phyloP scores from a whole-genome alignment of 1,140 invertebrate species.

The Drosophila parabipectinata region DNA sequence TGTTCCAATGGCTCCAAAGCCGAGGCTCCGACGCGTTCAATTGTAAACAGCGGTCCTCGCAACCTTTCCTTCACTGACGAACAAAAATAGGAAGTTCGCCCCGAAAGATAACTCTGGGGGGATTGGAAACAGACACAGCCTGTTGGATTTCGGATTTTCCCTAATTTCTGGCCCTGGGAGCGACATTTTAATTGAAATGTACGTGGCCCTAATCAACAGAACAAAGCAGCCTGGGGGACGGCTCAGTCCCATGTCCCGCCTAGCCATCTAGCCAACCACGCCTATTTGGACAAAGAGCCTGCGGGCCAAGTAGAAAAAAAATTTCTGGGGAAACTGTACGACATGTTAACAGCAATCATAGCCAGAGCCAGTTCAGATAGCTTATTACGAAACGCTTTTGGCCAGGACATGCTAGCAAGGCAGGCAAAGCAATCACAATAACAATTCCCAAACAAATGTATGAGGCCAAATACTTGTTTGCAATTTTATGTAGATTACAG shows the following conservation, averaged over 20 bases:
- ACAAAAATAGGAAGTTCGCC: conserved; percentile 41
- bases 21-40: conserved; percentile 47
- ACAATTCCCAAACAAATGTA: conserved; percentile 39
- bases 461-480: conserved; percentile 61
- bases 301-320: conserved; percentile 58
- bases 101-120: conserved; percentile 35
- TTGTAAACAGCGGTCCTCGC: conserved; percentile 50
- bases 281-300: conserved; percentile 19
- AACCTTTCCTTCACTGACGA: conserved; percentile 3
- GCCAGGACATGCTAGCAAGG: conserved; percentile 36
- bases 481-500: conserved; percentile 76
- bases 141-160: conserved; percentile 35
- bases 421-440: conserved; percentile 74
- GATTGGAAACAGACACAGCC: conserved; percentile 14
- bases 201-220: conserved; percentile 65
- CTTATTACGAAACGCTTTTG: conserved; percentile 72
- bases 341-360: conserved; percentile 75
- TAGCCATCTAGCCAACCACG: conserved; percentile 3
- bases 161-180: conserved; percentile 61
- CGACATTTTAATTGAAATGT: conserved; percentile 79
- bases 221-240: conserved; percentile 43
- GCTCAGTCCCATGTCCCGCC: conserved; percentile 12
- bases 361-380: conserved; percentile 35
- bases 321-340: conserved; percentile 63
- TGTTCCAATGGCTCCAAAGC: conserved; percentile 46